Percentiles rank a stretch among this genome's conserved stretches.
These are phyloP conservation scores for Brachypalpus laphriformis DNA, from an alignment of 2,888 invertebrate genomes.

Conservation along the genomic window DNA sequence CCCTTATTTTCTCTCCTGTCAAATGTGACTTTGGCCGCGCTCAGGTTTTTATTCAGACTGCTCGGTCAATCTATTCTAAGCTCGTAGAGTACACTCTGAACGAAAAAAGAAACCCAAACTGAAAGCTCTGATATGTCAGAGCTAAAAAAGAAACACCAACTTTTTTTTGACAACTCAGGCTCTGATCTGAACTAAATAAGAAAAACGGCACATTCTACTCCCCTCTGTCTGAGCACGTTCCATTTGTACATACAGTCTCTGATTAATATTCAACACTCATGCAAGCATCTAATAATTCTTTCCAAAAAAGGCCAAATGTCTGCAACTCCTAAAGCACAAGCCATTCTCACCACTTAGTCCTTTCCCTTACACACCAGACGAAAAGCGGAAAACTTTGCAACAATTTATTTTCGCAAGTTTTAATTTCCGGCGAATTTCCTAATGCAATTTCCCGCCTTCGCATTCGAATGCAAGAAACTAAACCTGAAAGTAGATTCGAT, in stretches of 20 bases:
- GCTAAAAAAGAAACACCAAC: no score
- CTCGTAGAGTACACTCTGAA: no score
- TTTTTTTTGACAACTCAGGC: no score
- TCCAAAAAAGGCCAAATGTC: conserved; percentile 55
- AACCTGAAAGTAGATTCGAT: conserved; percentile 34
- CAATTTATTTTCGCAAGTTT: conserved; percentile 81
- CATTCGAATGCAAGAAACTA: conserved; percentile 49
- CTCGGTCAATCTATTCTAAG: no score
- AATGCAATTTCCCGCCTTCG: conserved; percentile 79
- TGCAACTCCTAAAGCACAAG: conserved; percentile 36
- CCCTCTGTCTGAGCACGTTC: conserved; percentile 63
- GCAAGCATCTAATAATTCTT: conserved; percentile 77
- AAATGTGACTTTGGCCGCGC: no score
- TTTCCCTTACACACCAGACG: neutral
- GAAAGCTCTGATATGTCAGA: no score
- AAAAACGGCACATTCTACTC: no score
- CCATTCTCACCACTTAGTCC: conserved; percentile 18
- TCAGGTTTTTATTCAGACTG: no score
- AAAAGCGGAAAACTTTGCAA: conserved; percentile 50
- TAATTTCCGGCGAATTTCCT: conserved; percentile 81
- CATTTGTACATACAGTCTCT: conserved; percentile 34
- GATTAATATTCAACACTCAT: conserved; percentile 75
- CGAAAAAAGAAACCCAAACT: no score
- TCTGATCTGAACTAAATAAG: no score
- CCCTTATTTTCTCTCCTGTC: no score